Percentiles rank a stretch among this genome's conserved stretches.
Evolutionary conservation across 1,140 invertebrate species (phyloP).

Genomic region (Aporrectodea caliginosa): DNA sequence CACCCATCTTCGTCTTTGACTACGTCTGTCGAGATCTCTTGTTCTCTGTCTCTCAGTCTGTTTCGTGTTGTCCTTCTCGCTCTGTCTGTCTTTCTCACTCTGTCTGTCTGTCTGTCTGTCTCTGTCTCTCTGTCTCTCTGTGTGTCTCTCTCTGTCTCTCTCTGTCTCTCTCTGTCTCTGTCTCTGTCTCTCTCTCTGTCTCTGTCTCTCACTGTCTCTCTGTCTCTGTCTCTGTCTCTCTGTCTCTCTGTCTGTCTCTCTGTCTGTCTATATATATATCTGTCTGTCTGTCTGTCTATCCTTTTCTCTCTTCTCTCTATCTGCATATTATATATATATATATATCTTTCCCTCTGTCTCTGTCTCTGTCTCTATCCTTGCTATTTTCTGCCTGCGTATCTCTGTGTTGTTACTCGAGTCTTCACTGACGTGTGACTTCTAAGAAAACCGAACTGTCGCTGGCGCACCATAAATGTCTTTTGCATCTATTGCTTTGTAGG

Average conservation of each 20-base stretch:
- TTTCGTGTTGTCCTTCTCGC: neutral
- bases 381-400: neutral
- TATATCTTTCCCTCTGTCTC: neutral
- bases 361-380: neutral
- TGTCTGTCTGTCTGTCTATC: neutral
- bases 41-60: neutral
- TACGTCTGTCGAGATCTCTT: too few relatives aligned
- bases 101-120: neutral
- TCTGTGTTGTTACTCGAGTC: neutral
- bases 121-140: neutral
- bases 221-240: neutral
- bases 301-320: neutral
- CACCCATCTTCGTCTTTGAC: too few relatives aligned
- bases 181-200: neutral
- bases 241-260: neutral
- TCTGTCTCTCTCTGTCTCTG: neutral
- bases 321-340: too few relatives aligned
- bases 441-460: neutral
- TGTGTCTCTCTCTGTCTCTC: neutral
- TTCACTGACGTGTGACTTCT: neutral
- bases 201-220: neutral
- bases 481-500: too few relatives aligned
- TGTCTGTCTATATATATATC: neutral
- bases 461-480: too few relatives aligned
- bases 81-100: neutral